Base-by-base conservation (phyloP, 2,113 vertebrate species). In the Psephotus haematonotus region DNA sequence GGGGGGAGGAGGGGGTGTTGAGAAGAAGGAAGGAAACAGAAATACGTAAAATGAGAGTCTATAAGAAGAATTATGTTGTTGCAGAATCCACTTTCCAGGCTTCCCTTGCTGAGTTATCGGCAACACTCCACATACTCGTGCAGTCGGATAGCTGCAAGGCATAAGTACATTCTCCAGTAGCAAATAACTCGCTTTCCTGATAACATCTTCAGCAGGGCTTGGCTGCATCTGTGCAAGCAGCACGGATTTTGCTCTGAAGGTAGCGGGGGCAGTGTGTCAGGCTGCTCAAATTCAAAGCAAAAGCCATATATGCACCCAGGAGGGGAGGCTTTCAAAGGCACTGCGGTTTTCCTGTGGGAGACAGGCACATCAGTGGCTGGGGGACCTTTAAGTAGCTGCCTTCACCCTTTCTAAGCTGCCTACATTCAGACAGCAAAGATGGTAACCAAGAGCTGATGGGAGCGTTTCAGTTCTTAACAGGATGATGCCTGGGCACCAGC, bases 181-280 rank as follows among this genome's bases (percentile, higher is more conserved):
- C 88, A 94, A 89, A 67, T 94, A 75, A 93, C 82, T 95, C 94
- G 65, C 78, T 93, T 82, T 79, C 65, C 85, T 53, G 88, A 91
- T 94, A 95, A 92, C 65, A 93, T 90, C 91, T 84, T 44, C 82
- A 75, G 78, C 47, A 39, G 78, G 85, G 37, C 62, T 94, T 53
- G 85, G 82, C 70, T 78, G 94, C 60, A 47, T 27, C 1, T 59
- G 4, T 86, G 85, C 23, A 28, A 81, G 74, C 2, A 6, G 94
- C 52, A 35, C 0, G 5, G 55, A 31, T 87, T 81, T 91, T 10
- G 33, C 78, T 67, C 41, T 13, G 82, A 24, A 70, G 16, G 59
- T 17, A 20, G 44, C 33, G 41, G 46, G 18, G 35, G 25, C 70
- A 41, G 50, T 0, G 2, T 70, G 67, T 67, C 67, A 50, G 43